A percentile compares a stretch with the other conserved stretches of the same genome.
phyloP scores from a whole-genome alignment of 2,888 invertebrate species.

The Drosophila siamana region DNA sequence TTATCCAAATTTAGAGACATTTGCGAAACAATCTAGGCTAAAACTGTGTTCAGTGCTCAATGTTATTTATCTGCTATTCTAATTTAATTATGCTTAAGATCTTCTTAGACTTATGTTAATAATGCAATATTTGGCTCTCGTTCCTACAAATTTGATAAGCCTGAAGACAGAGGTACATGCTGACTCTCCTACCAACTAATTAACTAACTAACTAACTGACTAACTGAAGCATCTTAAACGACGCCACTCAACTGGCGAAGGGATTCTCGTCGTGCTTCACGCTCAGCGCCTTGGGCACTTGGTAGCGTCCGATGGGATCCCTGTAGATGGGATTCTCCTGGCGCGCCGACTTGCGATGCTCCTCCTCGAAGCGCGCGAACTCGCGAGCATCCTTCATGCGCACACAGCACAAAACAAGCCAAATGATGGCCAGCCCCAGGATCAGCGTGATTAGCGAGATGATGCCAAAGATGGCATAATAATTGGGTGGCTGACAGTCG shows the following conservation, averaged over 20 bases:
- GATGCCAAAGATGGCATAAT: constrained; percentile 71
- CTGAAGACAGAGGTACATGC: constrained; percentile 16
- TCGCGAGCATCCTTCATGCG: constrained; percentile 86
- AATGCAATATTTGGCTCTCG: too few relatives aligned
- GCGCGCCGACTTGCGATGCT: constrained; percentile 54
- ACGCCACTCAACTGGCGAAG: constrained; percentile 62
- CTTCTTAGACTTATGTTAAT: too few relatives aligned
- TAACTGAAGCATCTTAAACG: too few relatives aligned
- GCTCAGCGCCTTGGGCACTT: constrained; percentile 85
- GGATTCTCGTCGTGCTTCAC: constrained; percentile 67
- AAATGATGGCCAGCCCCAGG: constrained; percentile 86
- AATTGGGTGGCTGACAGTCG: constrained; percentile 72
- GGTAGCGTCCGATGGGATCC: constrained; percentile 87
- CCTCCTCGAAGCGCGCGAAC: constrained; percentile 87
- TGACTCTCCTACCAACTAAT: background rate
- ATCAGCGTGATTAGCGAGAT: constrained; percentile 86
- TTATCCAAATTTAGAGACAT: constrained; percentile 37
- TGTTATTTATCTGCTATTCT: too few relatives aligned
- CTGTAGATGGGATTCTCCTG: constrained; percentile 87
- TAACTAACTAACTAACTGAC: background rate
- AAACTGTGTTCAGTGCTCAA: too few relatives aligned
- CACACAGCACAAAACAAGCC: constrained; percentile 85
- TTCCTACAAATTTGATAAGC: too few relatives aligned
- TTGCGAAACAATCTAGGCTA: background rate
- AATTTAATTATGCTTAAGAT: too few relatives aligned